A percentile compares a stretch with the other conserved stretches of the same genome.
Evolutionary conservation across 2,113 vertebrate species (phyloP).

Genomic region (Vanacampus margaritifer): DNA sequence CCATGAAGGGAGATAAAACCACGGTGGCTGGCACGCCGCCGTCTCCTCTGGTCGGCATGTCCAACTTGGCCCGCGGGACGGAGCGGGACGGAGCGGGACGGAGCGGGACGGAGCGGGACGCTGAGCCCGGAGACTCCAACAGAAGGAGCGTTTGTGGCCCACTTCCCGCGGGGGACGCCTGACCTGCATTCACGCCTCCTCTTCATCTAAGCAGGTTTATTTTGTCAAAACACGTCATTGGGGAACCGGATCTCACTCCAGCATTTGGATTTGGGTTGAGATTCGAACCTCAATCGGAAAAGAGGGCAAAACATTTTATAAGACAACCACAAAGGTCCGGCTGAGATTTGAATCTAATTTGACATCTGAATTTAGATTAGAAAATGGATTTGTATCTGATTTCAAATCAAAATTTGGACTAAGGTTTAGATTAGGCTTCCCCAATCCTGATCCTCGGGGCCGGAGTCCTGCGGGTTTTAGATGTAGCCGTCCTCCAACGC

Average conservation of each 20-base stretch:
- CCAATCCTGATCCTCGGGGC: too few relatives aligned
- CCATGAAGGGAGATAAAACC: constrained; percentile 53
- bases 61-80: constrained; percentile 62
- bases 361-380: not conserved
- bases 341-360: not conserved
- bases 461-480: too few relatives aligned
- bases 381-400: not conserved
- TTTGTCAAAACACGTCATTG: not conserved
- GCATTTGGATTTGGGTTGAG: not conserved
- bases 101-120: constrained; percentile 50
- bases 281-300: not conserved
- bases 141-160: constrained; percentile 32
- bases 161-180: not conserved
- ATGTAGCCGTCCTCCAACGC: too few relatives aligned
- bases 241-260: not conserved
- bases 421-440: too few relatives aligned
- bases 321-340: too few relatives aligned
- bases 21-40: constrained; percentile 48
- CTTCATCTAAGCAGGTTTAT: too few relatives aligned
- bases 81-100: constrained; percentile 45
- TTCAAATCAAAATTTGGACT: not conserved
- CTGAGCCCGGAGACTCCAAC: constrained; percentile 31
- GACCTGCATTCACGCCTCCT: not conserved
- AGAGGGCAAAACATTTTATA: too few relatives aligned
- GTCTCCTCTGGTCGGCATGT: constrained; percentile 46